Evolutionary conservation across 2,888 invertebrate species (phyloP), one percentile per base, ranked within the genome.

Genomic region (Cerceris ruficornis): DNA sequence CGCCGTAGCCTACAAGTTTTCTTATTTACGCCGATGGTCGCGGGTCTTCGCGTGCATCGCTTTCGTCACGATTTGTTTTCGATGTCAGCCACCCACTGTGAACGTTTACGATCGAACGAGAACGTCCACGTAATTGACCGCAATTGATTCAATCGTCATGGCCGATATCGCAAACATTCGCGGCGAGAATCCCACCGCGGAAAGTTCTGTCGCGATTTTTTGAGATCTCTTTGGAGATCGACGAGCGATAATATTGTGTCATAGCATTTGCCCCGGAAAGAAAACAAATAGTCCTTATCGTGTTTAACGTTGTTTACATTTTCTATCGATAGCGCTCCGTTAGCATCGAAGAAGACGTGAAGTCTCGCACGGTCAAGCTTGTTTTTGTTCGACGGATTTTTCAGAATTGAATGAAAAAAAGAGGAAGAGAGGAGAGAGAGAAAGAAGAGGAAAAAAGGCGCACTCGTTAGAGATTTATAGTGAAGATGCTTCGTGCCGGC

Each of bases 111-210:
- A 83, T 83, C 81, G 82, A 87, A 87, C 86, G 81, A 80, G 83
- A 83, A 71, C 85, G 81, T 85, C 81, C 86, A 69, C 88, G 28
- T 62, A 88, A 90, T 90, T 90, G 89, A 84, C 87, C 87, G 87
- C 88, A 90, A 88, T 90, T 89, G 89, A 88, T 84, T 83, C 75
- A 80, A 78, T 79, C 86, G 82, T 83, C 80, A 83, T 69, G 85
- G 85, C 84, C 86, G 83, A 82, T 75, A 66, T 55, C 64, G 28
- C 54, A 69, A 67, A 69, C 71, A 59, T 77, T 55, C 61, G 28
- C 28, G 71, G 41, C 39, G 49, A 67, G 65, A 65, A 69, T 79
- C 61, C 42, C 60, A 15, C 8, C 43, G 54, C 15, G 72, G 67
- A 72, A 81, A 73, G 55, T 72, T 74, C 65, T 57, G 39, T 54